Conservation (phyloP, 2,113 vertebrate species). For the Ifrita kowaldi region DNA sequence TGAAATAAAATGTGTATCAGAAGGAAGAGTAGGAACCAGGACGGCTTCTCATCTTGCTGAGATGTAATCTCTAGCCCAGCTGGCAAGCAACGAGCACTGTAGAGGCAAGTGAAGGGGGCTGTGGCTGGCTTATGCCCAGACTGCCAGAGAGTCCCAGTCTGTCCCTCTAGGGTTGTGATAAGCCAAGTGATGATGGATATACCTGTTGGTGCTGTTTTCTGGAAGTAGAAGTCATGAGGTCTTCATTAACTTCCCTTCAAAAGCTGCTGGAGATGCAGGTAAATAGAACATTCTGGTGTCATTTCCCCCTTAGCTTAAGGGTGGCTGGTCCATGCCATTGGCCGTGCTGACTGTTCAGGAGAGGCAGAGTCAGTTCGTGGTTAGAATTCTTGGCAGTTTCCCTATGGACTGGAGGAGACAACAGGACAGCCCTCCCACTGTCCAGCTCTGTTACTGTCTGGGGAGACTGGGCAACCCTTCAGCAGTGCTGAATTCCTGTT, state of each 20-base stretch:
- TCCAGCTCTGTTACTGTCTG: neutral
- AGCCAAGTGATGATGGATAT: neutral
- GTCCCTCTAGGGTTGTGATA: neutral
- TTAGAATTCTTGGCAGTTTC: neutral
- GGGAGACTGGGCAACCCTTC: neutral
- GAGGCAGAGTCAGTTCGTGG: neutral
- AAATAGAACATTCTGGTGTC: neutral
- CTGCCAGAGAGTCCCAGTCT: neutral
- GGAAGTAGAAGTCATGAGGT: neutral
- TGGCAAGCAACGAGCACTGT: neutral
- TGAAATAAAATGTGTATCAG: neutral
- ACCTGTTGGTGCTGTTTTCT: neutral
- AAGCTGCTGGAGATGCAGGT: neutral
- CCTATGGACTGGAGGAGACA: neutral
- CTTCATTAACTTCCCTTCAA: neutral
- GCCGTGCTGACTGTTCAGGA: neutral
- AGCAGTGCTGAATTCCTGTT: neutral
- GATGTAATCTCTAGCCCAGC: neutral
- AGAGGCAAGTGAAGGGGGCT: neutral
- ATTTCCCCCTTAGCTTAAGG: neutral
- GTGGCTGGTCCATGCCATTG: accelerated
- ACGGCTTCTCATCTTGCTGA: neutral
- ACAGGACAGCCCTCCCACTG: neutral
- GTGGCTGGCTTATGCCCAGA: neutral
- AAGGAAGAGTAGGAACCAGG: neutral